phyloP scores from a whole-genome alignment of 2,113 vertebrate species.

The Lepisosteus oculatus region DNA sequence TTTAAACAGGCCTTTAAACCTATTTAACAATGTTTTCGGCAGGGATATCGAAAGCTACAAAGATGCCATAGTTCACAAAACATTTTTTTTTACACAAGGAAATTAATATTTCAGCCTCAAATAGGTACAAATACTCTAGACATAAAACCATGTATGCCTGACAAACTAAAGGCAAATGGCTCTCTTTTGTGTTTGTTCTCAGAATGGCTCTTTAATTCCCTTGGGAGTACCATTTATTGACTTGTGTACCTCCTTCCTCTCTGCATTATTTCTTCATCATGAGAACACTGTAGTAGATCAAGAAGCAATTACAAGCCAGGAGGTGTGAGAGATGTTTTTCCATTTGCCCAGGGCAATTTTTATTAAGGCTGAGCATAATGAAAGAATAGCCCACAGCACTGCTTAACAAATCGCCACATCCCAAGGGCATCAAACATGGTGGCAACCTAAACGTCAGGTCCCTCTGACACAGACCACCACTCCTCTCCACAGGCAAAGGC shows the following conservation, averaged over 20 bases:
- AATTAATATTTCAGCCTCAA: no score
- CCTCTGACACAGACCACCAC: constrained; percentile 54
- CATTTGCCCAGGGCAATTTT: constrained; percentile 31
- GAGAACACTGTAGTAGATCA: constrained; percentile 40
- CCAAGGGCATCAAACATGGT: constrained; percentile 41
- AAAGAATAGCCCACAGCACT: constrained; percentile 52
- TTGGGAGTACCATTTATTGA: constrained; percentile 26
- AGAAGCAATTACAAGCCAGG: constrained; percentile 58
- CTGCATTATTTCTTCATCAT: constrained; percentile 31
- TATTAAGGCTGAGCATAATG: constrained; percentile 58
- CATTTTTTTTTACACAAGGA: no score
- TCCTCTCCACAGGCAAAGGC: constrained; percentile 32
- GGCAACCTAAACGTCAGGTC: constrained; percentile 43
- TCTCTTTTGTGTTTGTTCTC: background rate
- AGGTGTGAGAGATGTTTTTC: constrained; percentile 33
- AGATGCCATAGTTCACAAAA: no score
- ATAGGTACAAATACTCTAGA: no score
- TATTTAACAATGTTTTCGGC: no score
- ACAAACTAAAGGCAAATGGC: no score
- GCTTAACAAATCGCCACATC: constrained; percentile 70
- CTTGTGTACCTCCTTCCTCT: constrained; percentile 16
- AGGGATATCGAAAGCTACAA: no score
- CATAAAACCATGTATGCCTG: no score
- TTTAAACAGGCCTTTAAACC: no score
- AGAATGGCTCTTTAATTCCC: constrained; percentile 24